A percentile compares a stretch with the other conserved stretches of the same genome.
These are phyloP conservation scores for Acrobasis suavella DNA, from an alignment of 2,888 invertebrate species.

Conservation along the genomic window DNA sequence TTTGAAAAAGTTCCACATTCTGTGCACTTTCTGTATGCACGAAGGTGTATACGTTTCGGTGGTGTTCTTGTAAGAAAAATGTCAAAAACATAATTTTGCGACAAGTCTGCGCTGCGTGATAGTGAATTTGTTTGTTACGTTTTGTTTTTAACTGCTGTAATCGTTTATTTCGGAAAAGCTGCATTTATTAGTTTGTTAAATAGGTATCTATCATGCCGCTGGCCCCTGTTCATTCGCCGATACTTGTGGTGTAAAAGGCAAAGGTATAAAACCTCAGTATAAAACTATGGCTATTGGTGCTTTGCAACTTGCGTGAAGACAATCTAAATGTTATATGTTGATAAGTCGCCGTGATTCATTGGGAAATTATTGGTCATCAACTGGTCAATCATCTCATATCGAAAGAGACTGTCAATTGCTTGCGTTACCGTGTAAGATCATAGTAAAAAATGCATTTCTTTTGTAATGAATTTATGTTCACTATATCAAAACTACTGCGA, in stretches of 20 bases:
- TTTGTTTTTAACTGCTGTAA: slow-evolving; percentile 25
- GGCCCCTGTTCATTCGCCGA: not conserved
- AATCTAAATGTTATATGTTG: not conserved
- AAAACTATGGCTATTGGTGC: not conserved
- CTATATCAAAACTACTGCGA: not conserved
- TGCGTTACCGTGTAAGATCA: not conserved
- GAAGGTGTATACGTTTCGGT: slow-evolving; percentile 23
- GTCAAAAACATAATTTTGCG: slow-evolving; percentile 33
- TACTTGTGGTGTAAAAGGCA: slow-evolving; percentile 23
- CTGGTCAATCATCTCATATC: not conserved
- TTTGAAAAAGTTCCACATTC: slow-evolving; percentile 23
- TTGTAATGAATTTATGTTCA: not conserved
- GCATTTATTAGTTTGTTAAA: not conserved
- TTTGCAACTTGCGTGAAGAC: slow-evolving; percentile 7
- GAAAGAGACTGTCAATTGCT: not conserved
- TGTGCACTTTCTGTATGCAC: not conserved
- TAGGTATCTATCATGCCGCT: slow-evolving; percentile 4
- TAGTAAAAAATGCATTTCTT: not conserved
- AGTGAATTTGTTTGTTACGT: slow-evolving; percentile 26
- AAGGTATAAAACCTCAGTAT: slow-evolving; percentile 25
- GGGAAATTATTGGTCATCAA: slow-evolving; percentile 4
- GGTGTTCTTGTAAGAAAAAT: slow-evolving; percentile 26
- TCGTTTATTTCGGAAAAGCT: slow-evolving; percentile 4
- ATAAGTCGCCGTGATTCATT: slow-evolving; percentile 11
- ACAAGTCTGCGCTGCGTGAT: slow-evolving; percentile 28